Base-by-base conservation (phyloP, 92 coral and sea anemone species). In the Ricordea florida region DNA sequence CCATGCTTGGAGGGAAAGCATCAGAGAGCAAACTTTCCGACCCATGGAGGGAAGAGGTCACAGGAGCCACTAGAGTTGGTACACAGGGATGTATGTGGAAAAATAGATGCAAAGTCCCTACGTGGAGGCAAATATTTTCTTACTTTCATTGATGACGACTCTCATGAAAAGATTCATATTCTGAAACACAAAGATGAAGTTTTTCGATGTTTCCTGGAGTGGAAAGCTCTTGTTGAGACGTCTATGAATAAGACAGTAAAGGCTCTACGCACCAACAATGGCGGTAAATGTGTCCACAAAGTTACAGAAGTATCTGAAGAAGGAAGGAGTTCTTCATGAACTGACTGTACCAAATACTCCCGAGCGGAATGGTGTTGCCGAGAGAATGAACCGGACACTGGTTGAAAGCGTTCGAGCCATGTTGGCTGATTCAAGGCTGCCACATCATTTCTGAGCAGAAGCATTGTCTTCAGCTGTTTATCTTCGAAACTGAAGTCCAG, bases 311-410 rank as follows among this genome's bases (percentile, higher is more conserved):
- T 43, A 11, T 5, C 13, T 43, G 18, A 43, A n/a, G 49, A 50
- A 43, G 42, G 82, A 79, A 58, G 81, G 85, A 31, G 41, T 77
- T 36, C 37, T 40, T 23, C 90, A 84, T 37, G 72, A 84, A 51
- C 51, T 58, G 11, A 69, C 80, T 10, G 78, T 78, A 8, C 90
- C 75, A 10, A 59, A 68, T 20, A 78, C 85, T 27, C 90, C 90
- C n/a, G 63, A 84, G 43, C 86, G 79, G 66, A 79, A 80, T 50
- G 86, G 78, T 22, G 86, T 72, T 22, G 82, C 91, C 46, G 91
- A 79, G 31, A 58, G 91, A 16, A 60, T 62, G 86, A 85, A 85
- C 65, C 44, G 91, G 36, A 85, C 85, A 8, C 33, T 78, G 27
- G 72, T 85, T 30, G 89, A 84, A 45, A 23, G 74, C 20, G 77